Evolutionary conservation across 2,888 invertebrate species (phyloP).

Genomic region (Lottia gigantea): DNA sequence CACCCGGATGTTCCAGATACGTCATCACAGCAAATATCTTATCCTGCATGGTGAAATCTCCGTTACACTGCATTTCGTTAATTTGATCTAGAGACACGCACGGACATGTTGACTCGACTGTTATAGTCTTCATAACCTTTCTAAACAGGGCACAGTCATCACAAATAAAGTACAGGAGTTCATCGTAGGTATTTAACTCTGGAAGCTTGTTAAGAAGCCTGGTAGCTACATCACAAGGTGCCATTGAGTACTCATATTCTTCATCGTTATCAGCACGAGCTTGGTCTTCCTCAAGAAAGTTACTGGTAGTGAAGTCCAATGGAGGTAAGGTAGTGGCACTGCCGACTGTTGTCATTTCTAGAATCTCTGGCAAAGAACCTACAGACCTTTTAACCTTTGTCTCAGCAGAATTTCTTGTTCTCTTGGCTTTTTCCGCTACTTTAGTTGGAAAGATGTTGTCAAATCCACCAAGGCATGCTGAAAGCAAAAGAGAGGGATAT

Average conservation of each 20-base stretch:
- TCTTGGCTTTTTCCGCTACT: conserved; percentile 16
- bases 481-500: neutral
- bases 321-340: neutral
- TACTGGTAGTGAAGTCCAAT: neutral
- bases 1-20: conserved; percentile 35
- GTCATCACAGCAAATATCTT: conserved; percentile 35
- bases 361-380: neutral
- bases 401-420: neutral
- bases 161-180: conserved; percentile 34
- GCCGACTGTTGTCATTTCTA: too few species aligned
- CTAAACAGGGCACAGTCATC: conserved; percentile 37
- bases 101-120: conserved; percentile 31
- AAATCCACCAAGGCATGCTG: conserved; percentile 35
- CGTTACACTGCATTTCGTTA: conserved; percentile 37
- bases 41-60: conserved; percentile 31
- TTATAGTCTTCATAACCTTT: conserved; percentile 31
- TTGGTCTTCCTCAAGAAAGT: neutral
- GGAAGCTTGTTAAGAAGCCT: conserved; percentile 26
- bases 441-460: conserved; percentile 37
- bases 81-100: conserved; percentile 28
- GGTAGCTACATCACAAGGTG: conserved; percentile 24
- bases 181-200: conserved; percentile 32
- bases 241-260: conserved; percentile 1
- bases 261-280: neutral
- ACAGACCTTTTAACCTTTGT: neutral